Conservation (phyloP, 1,140 invertebrate species). For the Eupristina koningsbergeri region DNA sequence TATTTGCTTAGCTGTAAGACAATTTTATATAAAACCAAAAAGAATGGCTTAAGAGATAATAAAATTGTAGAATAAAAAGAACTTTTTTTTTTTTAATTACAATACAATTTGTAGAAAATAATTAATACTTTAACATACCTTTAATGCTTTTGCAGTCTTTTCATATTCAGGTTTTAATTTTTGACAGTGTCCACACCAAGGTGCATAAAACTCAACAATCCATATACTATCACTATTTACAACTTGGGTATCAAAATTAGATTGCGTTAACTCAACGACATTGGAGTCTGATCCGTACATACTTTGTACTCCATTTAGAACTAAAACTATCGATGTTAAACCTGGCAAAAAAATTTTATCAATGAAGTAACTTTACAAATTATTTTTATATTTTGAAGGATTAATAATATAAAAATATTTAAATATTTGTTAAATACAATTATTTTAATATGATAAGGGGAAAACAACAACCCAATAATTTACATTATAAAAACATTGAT, state of each 20-base stretch:
- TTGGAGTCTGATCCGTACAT: conserved; percentile 87
- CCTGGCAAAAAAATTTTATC: conserved; percentile 48
- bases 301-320: conserved; percentile 72
- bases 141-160: conserved; percentile 90
- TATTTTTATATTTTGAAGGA: neutral
- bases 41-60: too few species aligned
- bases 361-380: neutral
- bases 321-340: conserved; percentile 53
- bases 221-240: conserved; percentile 89
- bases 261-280: conserved; percentile 91
- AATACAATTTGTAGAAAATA: too few species aligned
- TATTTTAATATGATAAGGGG: too few species aligned
- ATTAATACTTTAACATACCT: conserved; percentile 73
- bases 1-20: too few species aligned
- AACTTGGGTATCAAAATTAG: conserved; percentile 92
- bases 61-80: too few species aligned
- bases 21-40: too few species aligned
- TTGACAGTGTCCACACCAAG: conserved; percentile 93
- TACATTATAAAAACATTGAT: too few species aligned
- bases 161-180: conserved; percentile 88
- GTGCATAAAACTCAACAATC: conserved; percentile 96
- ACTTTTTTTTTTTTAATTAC: too few species aligned
- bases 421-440: too few species aligned
- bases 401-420: too few species aligned
- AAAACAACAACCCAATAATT: too few species aligned